Percentiles rank a stretch among this genome's conserved stretches.
Evolutionary conservation across 2,113 vertebrate genomes (phyloP).

Genomic region (Myiozetetes cayanensis): DNA sequence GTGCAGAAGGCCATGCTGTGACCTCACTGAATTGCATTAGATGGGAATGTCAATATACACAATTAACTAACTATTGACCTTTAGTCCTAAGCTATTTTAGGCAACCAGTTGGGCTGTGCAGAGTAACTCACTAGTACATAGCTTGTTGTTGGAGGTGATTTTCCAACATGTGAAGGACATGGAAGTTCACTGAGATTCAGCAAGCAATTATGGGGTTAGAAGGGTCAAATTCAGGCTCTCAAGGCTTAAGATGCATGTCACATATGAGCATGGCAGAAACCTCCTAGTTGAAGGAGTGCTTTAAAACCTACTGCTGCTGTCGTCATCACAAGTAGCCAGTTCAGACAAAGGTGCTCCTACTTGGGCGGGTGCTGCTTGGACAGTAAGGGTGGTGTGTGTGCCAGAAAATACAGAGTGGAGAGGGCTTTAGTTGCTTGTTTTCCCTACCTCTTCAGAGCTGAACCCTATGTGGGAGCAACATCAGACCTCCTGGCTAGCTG

Average conservation of each 20-base stretch:
- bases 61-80: constrained; percentile 7
- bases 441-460: not conserved
- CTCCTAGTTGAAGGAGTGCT: not conserved
- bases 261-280: not conserved
- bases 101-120: not conserved
- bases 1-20: not conserved
- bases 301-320: not conserved
- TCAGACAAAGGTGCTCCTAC: not conserved
- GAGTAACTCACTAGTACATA: not conserved
- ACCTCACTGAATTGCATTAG: constrained; percentile 7
- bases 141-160: not conserved
- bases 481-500: not conserved
- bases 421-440: not conserved
- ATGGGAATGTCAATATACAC: constrained; percentile 10
- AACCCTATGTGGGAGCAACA: not conserved
- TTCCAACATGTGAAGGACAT: fast-evolving
- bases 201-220: not conserved
- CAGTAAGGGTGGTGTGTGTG: not conserved
- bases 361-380: not conserved
- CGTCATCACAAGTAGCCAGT: not conserved
- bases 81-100: constrained; percentile 22
- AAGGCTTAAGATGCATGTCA: not conserved
- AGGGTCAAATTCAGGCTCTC: not conserved
- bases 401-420: not conserved
- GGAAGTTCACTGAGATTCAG: not conserved